phyloP scores from a whole-genome alignment of 2,113 vertebrate genomes.

The Antigone vipio region DNA sequence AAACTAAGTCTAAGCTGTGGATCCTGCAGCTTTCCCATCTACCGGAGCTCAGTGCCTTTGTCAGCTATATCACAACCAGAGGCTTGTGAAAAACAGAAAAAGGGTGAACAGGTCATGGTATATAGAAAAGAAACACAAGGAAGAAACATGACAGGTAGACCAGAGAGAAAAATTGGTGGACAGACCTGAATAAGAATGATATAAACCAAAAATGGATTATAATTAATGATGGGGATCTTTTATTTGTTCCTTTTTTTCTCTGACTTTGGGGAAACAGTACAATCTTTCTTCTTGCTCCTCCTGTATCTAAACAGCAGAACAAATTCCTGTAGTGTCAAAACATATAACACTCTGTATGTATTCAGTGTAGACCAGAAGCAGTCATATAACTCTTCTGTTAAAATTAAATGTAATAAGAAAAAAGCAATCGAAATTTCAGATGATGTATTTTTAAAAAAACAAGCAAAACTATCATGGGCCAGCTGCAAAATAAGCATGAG shows the following conservation, averaged over 20 bases:
- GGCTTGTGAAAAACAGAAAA: neutral
- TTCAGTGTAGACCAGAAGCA: neutral
- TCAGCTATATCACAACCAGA: neutral
- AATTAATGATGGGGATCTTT: neutral
- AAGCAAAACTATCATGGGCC: too few relatives aligned
- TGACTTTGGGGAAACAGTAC: neutral
- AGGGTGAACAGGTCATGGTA: neutral
- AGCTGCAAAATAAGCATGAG: neutral
- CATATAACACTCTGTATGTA: neutral
- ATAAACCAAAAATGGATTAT: fast-evolving
- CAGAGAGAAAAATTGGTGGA: neutral
- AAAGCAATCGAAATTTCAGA: neutral
- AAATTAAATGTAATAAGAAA: neutral
- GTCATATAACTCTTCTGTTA: neutral
- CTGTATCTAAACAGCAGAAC: neutral
- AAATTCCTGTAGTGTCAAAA: neutral
- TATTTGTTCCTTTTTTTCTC: neutral
- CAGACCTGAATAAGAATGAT: neutral
- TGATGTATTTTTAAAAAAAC: neutral
- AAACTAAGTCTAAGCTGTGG: neutral
- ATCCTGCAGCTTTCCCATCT: neutral
- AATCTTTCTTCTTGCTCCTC: neutral
- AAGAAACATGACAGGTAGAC: neutral
- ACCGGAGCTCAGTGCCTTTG: neutral
- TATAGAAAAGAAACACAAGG: neutral